A percentile compares a stretch with the other conserved stretches of the same genome.
Conservation (phyloP, 2,888 invertebrate species). For the Anaspis maculata region DNA sequence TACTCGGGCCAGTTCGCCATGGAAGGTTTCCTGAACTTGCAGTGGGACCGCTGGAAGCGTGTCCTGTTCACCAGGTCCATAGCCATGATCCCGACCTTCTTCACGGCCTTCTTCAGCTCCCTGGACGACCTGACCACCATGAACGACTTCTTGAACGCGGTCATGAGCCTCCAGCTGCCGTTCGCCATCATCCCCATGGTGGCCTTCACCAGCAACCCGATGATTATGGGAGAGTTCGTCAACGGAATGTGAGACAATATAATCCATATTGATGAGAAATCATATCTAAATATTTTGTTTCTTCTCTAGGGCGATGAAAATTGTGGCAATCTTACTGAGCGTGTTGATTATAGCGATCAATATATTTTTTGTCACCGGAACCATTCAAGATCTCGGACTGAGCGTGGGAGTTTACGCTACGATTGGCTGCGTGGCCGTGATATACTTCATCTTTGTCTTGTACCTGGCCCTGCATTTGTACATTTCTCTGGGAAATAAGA, state of each 20-base stretch:
- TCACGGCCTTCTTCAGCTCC: conserved; percentile 56
- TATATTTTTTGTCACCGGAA: conserved; percentile 63
- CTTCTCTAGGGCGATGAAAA: conserved; percentile 55
- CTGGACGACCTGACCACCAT: conserved; percentile 62
- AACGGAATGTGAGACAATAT: conserved; percentile 68
- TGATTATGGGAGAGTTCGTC: conserved; percentile 75
- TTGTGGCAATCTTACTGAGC: conserved; percentile 55
- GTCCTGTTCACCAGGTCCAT: conserved; percentile 77
- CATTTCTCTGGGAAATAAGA: conserved; percentile 21
- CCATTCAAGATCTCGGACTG: conserved; percentile 43
- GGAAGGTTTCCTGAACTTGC: conserved; percentile 81
- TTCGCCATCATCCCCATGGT: conserved; percentile 80
- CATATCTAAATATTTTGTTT: no score
- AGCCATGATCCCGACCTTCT: conserved; percentile 67
- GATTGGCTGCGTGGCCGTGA: conserved; percentile 17
- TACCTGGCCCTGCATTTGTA: conserved; percentile 25
- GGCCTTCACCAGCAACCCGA: conserved; percentile 69
- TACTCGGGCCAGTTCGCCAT: conserved; percentile 83
- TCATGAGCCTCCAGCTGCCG: conserved; percentile 81
- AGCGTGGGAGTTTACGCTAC: conserved; percentile 9
- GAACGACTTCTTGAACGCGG: conserved; percentile 78
- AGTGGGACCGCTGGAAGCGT: conserved; percentile 80
- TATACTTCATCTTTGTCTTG: conserved; percentile 21
- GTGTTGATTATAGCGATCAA: conserved; percentile 66
- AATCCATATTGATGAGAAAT: no score